Base-by-base conservation (phyloP, 2,797 vertebrate species). In the Paramormyrops hopkinsi region DNA sequence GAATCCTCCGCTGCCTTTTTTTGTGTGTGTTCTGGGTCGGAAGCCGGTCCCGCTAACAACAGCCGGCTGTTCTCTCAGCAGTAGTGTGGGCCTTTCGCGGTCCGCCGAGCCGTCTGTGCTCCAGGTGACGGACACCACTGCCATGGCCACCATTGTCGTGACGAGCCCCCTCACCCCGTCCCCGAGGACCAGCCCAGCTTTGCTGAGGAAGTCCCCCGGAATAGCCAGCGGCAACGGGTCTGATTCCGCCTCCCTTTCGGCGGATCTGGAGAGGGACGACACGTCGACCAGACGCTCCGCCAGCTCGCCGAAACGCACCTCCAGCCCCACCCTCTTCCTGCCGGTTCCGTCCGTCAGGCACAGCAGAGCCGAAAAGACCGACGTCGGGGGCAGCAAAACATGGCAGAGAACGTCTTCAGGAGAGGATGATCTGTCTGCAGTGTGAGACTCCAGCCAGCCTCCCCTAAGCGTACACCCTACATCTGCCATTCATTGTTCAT, bases 1-100 rank as follows among this genome's bases (percentile, higher is more conserved):
- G 37, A 88, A 25, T 82, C 8, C 46, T 14, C 41, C 22, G 19
- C n/a, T 11, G 25, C 17, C 22, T 5, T 86, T 86, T 54, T 6
- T 4, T 4, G 22, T n/a, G 22, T 33, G 9, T 54, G 12, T 69
- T 69, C 84, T 37, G 54, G 56, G 41, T 59, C 41, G 19, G 44
- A 25, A 41, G 41, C 59, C 1, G 22, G 11, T 33, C 62, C 59
- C 17, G 22, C 46, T 46, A 41, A 62, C 84, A 22, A 25, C 91
- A 91, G 88, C 89, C 86, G 86, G 44, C 88, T 19, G 86, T 89
- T 92, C 92, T 95, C 91, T 94, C 94, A 92, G 92, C 95, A 96
- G 95, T 89, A 93, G 93, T 90, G 91, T 93, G 0, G 79, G 93
- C 91, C 94, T 91, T 90, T 96, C 94, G 22, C 93, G 93, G 92